phyloP scores from a whole-genome alignment of 2,888 invertebrate species.

The Osmoderma eremita region DNA sequence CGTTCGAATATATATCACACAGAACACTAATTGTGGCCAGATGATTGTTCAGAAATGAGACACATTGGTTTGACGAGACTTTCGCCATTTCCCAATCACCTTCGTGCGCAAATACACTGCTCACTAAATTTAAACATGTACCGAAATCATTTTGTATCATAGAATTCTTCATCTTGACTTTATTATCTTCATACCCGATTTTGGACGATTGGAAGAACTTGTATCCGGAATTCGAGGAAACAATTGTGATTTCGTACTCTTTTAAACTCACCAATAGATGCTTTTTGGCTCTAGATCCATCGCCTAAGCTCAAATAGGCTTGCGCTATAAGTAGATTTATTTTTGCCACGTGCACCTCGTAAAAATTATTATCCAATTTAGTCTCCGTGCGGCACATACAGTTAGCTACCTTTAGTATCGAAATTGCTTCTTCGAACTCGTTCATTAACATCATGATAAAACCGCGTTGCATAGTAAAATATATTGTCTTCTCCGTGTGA shows the following conservation, averaged over 20 bases:
- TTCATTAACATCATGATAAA: conserved; percentile 55
- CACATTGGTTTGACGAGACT: conserved; percentile 33
- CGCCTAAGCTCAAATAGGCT: conserved; percentile 48
- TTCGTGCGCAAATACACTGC: conserved; percentile 50
- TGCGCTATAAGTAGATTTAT: conserved; percentile 51
- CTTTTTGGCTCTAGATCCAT: conserved; percentile 49
- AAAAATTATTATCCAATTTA: conserved; percentile 46
- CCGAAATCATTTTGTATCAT: conserved; percentile 48
- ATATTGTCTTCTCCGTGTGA: conserved; percentile 51
- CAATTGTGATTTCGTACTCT: conserved; percentile 53
- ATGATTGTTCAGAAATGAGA: conserved; percentile 60
- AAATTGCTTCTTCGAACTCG: conserved; percentile 56
- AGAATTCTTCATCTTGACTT: conserved; percentile 35
- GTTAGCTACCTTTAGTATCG: conserved; percentile 52
- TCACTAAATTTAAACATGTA: conserved; percentile 49
- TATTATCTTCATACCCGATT: conserved; percentile 18
- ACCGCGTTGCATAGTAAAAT: conserved; percentile 58
- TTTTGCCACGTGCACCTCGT: conserved; percentile 49
- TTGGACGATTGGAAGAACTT: conserved; percentile 26
- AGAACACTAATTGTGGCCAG: conserved; percentile 62
- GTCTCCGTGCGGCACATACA: conserved; percentile 49
- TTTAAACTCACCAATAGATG: conserved; percentile 51
- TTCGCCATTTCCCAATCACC: conserved; percentile 54
- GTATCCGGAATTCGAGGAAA: conserved; percentile 42
- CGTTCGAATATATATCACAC: conserved; percentile 65